Evolutionary conservation across 2,797 vertebrate genomes (phyloP), one percentile per base, ranked within the genome.

Genomic region (Numenius phaeopus): DNA sequence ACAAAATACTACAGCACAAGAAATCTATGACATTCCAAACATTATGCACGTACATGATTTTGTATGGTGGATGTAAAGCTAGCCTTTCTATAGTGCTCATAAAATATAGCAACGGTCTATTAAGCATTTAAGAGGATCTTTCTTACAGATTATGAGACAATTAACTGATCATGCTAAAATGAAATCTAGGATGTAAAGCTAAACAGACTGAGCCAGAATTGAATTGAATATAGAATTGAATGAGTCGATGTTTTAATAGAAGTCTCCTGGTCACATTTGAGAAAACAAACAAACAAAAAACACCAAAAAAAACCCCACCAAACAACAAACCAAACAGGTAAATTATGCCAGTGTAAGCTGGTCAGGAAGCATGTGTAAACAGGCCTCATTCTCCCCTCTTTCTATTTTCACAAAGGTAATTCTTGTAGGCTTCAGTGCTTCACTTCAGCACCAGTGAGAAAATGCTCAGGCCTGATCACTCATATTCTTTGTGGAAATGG

Each of bases 251-350:
- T 23, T 88, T 54, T 64, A 67, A n/a, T n/a, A 11, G 24, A 91
- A 73, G 37, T 49, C n/a, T 87, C 32, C 15, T 11, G 26, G 13
- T 49, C 37, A 61, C 13, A 34, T 62, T 18, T 62, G 15, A 10
- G 29, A 17, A 27, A 55, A 19, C 15, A 32, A 29, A 55, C 27
- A 8, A 10, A 62, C 59, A 37, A 65, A 77, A 70, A 59, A 29
- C 16, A 42, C 40, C 34, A 37, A 13, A 50, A 16, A 5, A 8
- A 11, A 12, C 47, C 23, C 10, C 30, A 30, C 18, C 29, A 54
- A 54, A 30, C 52, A 54, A 30, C 52, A 1, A 3, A 10, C 9
- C 16, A 7, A 47, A 52, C 23, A 0, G 16, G 14, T 50, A 44
- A 86, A 67, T 80, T 62, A 75, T 44, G 7, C 6, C 37, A 37